Conservation (phyloP, 92 coral and sea anemone genomes). For the Muricea muricata region DNA sequence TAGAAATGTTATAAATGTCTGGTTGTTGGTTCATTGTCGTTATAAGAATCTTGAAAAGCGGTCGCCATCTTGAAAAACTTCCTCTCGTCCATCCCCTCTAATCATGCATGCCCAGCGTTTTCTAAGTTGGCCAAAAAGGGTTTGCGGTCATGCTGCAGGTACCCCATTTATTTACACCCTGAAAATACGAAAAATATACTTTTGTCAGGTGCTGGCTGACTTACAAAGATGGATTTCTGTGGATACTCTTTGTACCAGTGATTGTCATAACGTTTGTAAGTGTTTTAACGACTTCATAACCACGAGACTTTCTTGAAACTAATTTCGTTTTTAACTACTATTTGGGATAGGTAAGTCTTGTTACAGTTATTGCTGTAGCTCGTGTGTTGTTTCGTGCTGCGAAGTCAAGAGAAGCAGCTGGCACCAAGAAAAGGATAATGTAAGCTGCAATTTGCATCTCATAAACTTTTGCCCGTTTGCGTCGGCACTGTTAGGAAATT, state of each 20-base stretch:
- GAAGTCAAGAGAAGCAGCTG: background rate
- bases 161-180: too few species aligned
- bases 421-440: background rate
- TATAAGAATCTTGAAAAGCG: too few species aligned
- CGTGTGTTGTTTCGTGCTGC: background rate
- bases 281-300: background rate
- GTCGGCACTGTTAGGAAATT: background rate
- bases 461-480: too few species aligned
- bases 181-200: too few species aligned
- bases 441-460: background rate
- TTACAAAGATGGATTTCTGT: conserved; percentile 70
- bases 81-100: too few species aligned
- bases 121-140: too few species aligned
- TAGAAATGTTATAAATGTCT: too few species aligned
- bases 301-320: background rate
- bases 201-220: conserved; percentile 88
- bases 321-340: too few species aligned
- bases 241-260: conserved; percentile 91
- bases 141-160: too few species aligned
- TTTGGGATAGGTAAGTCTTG: background rate
- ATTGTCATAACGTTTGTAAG: conserved; percentile 73
- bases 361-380: background rate
- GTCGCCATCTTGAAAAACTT: too few species aligned
- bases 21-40: too few species aligned
- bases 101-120: too few species aligned